Evolutionary conservation across 2,797 vertebrate genomes (phyloP).

Genomic region (Amblyraja radiata): DNA sequence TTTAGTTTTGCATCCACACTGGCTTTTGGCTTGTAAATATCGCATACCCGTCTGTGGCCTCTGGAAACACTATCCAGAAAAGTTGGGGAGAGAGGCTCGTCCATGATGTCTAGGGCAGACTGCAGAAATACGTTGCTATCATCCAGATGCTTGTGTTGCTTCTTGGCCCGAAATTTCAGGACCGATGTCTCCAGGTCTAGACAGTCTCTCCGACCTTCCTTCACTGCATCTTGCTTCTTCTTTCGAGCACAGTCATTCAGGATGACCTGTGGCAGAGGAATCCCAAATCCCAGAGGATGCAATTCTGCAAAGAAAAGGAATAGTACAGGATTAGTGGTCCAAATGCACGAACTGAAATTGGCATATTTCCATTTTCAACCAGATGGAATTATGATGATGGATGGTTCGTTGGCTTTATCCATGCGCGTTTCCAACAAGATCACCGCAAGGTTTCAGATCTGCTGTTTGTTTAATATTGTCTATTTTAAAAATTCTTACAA

Average conservation of each 20-base stretch:
- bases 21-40: background rate
- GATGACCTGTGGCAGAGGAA: conserved; percentile 72
- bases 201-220: conserved; percentile 67
- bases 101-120: conserved; percentile 40
- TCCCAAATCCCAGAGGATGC: conserved; percentile 71
- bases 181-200: conserved; percentile 74
- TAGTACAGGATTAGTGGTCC: background rate
- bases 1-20: background rate
- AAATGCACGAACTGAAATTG: background rate
- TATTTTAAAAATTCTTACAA: background rate
- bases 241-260: conserved; percentile 67
- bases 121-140: conserved; percentile 33
- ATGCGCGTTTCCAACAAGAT: background rate
- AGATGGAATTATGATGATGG: background rate
- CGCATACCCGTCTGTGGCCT: conserved; percentile 60
- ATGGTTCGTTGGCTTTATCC: background rate
- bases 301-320: conserved; percentile 52
- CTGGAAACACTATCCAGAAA: conserved; percentile 53
- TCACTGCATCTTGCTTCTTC: conserved; percentile 65
- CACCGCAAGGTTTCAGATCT: background rate
- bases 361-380: background rate
- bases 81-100: conserved; percentile 49
- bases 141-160: conserved; percentile 46
- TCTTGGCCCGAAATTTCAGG: conserved; percentile 65
- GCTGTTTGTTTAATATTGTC: background rate